Evolutionary conservation across 2,888 invertebrate genomes (phyloP).

Genomic region (Camponotus fellah): DNA sequence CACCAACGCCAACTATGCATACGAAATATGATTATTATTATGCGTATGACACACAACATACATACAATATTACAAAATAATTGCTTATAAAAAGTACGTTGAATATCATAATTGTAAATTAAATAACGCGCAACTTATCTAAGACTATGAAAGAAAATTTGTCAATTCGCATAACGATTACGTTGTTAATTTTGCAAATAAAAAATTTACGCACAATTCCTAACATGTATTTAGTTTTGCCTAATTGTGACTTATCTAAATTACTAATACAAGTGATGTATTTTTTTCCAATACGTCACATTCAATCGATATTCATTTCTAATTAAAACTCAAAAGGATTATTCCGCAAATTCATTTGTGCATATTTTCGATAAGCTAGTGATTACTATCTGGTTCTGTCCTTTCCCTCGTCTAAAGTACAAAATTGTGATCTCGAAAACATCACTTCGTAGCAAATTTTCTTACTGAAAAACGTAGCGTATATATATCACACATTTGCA

Average conservation of each 20-base stretch:
- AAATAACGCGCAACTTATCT: constrained; percentile 36
- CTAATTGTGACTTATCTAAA: constrained; percentile 15
- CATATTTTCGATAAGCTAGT: constrained; percentile 20
- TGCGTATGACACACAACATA: constrained; percentile 41
- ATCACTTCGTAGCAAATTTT: constrained; percentile 4
- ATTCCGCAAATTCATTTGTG: background rate
- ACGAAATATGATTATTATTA: constrained; percentile 52
- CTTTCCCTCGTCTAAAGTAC: background rate
- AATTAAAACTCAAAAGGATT: constrained; percentile 24
- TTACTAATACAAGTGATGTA: constrained; percentile 9
- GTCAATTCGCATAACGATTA: background rate
- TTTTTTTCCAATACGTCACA: constrained; percentile 13
- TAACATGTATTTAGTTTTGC: constrained; percentile 12
- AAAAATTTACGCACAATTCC: background rate
- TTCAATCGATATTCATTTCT: constrained; percentile 11
- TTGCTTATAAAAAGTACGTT: constrained; percentile 43
- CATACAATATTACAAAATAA: constrained; percentile 56
- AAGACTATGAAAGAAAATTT: constrained; percentile 36
- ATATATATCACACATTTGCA: background rate
- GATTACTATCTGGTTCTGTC: background rate
- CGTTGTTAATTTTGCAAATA: background rate
- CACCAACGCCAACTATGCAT: constrained; percentile 31
- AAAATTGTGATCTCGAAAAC: constrained; percentile 21
- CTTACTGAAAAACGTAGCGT: background rate
- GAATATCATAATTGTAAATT: constrained; percentile 35